A percentile compares a stretch with the other conserved stretches of the same genome.
These are phyloP conservation scores for Allobates femoralis DNA, from an alignment of 2,797 vertebrate genomes.

Conservation along the genomic window DNA sequence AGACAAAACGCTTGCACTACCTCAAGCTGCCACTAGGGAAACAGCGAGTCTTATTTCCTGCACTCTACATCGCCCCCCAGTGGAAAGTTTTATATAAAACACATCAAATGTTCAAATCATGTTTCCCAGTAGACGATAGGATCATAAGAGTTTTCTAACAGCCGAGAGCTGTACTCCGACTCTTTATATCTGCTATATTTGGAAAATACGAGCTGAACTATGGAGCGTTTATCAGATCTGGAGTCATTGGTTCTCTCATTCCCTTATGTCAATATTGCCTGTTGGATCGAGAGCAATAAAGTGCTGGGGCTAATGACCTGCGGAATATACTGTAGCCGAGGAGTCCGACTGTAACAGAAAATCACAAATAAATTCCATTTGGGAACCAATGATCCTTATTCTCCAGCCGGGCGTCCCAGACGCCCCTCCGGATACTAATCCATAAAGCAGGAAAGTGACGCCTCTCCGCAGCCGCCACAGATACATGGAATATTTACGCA, in stretches of 20 bases:
- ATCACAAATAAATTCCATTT: conserved; percentile 19
- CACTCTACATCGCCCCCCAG: conserved; percentile 20
- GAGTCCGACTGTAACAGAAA: background rate
- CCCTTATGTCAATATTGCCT: conserved; percentile 44
- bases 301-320: conserved; percentile 30
- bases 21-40: conserved; percentile 17
- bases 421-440: background rate
- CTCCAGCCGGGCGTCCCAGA: background rate
- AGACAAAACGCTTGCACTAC: conserved; percentile 15
- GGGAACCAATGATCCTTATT: background rate
- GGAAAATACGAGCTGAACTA: background rate
- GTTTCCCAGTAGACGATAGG: background rate
- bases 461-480: background rate
- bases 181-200: background rate
- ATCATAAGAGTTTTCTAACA: background rate
- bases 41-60: background rate
- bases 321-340: background rate
- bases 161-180: background rate
- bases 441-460: background rate
- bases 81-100: background rate
- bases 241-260: conserved; percentile 37
- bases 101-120: background rate
- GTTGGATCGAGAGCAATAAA: conserved; percentile 36
- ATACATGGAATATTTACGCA: background rate
- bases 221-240: conserved; percentile 32